Base-by-base conservation (phyloP, 2,797 vertebrate genomes). In the Moxostoma hubbsi region DNA sequence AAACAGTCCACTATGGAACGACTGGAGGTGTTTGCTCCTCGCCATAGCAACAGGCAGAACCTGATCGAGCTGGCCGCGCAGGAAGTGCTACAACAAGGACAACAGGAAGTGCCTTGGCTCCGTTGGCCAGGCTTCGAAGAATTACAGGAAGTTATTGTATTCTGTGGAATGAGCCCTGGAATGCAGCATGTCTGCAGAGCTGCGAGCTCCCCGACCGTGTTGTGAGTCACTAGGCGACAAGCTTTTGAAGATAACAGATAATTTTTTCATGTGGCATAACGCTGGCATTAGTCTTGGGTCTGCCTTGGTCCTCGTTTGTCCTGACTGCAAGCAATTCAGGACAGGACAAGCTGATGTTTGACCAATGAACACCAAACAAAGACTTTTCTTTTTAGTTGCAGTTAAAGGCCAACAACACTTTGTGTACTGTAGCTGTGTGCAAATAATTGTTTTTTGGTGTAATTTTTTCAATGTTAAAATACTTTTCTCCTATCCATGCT, bases 91-190 rank as follows among this genome's bases (percentile, higher is more conserved):
- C 94, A 92, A 92, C 94, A 91, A 93, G 95, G 96, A 98, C 98
- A 99, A 99, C 97, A 98, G 97, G 97, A 99, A 94, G 95, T 96
- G 95, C 95, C 95, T 95, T 93, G 96, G 97, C 98, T 99, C 97
- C 96, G 94, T 91, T 91, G 93, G 88, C 93, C 87, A 95, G 92
- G 92, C 93, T 82, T 93, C 92, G 93, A 98, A 98, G 97, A 99
- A 99, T 98, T 97, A 95, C 92, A 98, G 98, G 98, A 99, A 98
- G 96, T 96, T 97, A 96, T 98, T 98, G 96, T 96, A 96, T 96
- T 96, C 66, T 95, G 95, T 95, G 95, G 96, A 98, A 96, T 94
- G 92, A 93, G 93, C 94, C 93, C 90, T 96, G 95, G 95, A 94
- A 95, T 62, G 66, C 89, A 92, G 95, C 92, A 96, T 95, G 97